Percentiles rank a stretch among this genome's conserved stretches.
Evolutionary conservation across 1,140 invertebrate genomes (phyloP).

Genomic region (Thaumetopoea pityocampa): DNA sequence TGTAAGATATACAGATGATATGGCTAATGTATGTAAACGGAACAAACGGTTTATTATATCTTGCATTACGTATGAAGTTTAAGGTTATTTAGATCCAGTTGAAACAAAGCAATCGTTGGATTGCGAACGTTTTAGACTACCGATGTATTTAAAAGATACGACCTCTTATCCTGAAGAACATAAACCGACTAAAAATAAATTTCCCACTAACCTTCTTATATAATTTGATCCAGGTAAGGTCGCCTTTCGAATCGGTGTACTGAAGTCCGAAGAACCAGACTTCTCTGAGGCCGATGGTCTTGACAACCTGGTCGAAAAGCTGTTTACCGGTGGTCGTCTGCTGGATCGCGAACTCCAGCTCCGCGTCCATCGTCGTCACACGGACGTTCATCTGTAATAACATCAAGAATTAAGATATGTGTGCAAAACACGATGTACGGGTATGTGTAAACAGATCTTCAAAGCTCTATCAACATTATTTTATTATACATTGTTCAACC

Average conservation of each 20-base stretch:
- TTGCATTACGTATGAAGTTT: neutral
- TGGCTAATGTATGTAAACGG: conserved; percentile 17
- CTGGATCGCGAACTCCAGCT: conserved; percentile 99
- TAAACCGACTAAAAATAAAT: neutral
- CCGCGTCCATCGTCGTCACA: conserved; percentile 99
- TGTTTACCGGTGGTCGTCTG: conserved; percentile 99
- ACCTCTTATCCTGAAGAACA: no score
- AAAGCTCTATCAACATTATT: neutral
- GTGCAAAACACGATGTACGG: no score
- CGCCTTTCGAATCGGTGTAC: conserved; percentile 98
- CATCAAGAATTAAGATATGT: conserved; percentile 1
- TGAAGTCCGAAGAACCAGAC: conserved; percentile 99
- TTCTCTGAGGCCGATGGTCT: conserved; percentile 98
- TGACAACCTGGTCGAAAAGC: conserved; percentile 99
- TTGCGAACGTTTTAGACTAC: no score
- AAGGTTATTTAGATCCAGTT: no score
- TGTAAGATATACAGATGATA: conserved; percentile 4
- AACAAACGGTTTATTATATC: conserved; percentile 6
- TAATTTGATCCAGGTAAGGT: conserved; percentile 98
- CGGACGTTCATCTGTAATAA: conserved; percentile 94
- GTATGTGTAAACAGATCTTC: no score
- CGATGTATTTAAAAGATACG: no score
- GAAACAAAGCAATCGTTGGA: no score
- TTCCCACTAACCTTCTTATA: conserved; percentile 95
- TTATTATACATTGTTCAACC: conserved; percentile 18